Conservation (phyloP, 2,113 vertebrate genomes). For the Aleadryas rufinucha region DNA sequence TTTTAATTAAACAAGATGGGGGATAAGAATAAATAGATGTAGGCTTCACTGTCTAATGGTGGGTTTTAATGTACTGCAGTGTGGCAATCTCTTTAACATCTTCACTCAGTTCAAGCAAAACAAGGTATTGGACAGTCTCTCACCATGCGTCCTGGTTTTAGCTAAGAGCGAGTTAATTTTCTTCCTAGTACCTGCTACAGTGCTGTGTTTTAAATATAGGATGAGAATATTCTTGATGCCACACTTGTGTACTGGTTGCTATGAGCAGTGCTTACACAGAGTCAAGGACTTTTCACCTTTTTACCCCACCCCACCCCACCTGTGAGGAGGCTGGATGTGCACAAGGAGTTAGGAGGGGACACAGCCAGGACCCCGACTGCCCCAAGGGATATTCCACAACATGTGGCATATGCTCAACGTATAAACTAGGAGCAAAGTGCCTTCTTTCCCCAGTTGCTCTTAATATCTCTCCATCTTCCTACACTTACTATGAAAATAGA, state of each 20-base stretch:
- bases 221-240: not conserved
- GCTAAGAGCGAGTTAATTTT: not conserved
- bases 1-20: not conserved
- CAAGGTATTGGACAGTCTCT: not conserved
- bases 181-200: not conserved
- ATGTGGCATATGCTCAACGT: not conserved
- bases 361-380: not conserved
- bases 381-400: not conserved
- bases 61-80: not conserved
- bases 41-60: not conserved
- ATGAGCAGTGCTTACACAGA: not conserved
- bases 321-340: not conserved
- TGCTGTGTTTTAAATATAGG: not conserved
- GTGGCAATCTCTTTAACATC: not conserved
- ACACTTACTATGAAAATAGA: not conserved
- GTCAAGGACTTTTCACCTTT: not conserved
- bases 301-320: too few species aligned
- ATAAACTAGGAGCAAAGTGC: not conserved
- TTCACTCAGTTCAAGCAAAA: not conserved
- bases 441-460: not conserved
- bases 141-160: not conserved
- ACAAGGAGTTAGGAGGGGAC: not conserved
- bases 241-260: not conserved
- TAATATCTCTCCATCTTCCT: not conserved
- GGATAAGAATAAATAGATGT: not conserved